Evolutionary conservation across 1,140 invertebrate species (phyloP), one percentile per base, ranked within the genome.

Genomic region (Cydia strobilella): DNA sequence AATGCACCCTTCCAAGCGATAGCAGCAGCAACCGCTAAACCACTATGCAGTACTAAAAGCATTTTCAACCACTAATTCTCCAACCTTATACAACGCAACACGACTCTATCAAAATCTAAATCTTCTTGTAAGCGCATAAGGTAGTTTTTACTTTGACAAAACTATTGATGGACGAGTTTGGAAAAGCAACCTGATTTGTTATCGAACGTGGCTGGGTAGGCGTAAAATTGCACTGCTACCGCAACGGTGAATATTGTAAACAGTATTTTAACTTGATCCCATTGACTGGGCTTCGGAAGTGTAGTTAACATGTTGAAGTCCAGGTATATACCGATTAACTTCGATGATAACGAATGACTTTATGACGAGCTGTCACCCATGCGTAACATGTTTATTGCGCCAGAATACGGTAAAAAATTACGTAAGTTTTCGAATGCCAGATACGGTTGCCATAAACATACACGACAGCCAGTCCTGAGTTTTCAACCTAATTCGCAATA

Each of bases 181-280:
- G 18, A 12, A 12, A 59, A 59, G 54, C 12, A 59, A 23, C 20
- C 18, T 59, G 54, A 59, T 59, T 69, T 39, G 65, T 69, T 35
- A 69, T 69, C 65, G 65, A 69, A 35, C 65, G 65, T 69, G 65
- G 27, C 65, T 35, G 65, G 54, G 65, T 69, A 69, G 65, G 65
- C 65, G 65, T 69, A 69, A 69, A 69, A 69, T 69, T 69, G 65
- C 65, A 69, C 65, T 39, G 31, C 27, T 12, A 23, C 54, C n/a
- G 20, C 18, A 20, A 59, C 20, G n/a, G 54, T 23, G 20, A 23
- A 23, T 20, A 12, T 59, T 1, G 10, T 12, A 20, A 23, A 10
- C 54, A 59, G 54, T 23, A 59, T 59, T 59, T 59, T 59, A 59
- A 59, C 18, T 59, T 7, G 54, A 20, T 59, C 12, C 20, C n/a